phyloP scores from a whole-genome alignment of 2,797 vertebrate species.

The Euphonia xanthogaster region DNA sequence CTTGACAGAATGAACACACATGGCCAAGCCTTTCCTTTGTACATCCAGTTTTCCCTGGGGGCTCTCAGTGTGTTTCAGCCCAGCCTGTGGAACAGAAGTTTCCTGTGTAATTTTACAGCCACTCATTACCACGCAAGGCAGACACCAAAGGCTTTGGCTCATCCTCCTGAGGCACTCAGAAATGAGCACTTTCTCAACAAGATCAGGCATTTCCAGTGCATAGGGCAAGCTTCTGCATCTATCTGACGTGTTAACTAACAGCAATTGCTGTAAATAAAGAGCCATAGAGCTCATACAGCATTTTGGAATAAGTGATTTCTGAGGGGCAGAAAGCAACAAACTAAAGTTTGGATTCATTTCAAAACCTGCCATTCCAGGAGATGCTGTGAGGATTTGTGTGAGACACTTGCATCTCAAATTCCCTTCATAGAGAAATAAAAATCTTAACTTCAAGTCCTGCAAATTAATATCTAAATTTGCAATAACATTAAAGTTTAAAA shows the following conservation, averaged over 20 bases:
- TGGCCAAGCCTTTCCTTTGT: not conserved
- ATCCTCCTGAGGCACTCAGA: not conserved
- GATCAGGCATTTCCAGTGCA: not conserved
- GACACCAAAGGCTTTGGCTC: not conserved
- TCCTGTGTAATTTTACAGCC: not conserved
- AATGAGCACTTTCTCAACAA: not conserved
- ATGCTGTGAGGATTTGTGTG: not conserved
- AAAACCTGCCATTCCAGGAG: not conserved
- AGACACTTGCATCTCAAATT: not conserved
- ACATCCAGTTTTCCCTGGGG: not conserved
- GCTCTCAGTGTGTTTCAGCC: not conserved
- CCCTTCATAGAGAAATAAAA: not conserved
- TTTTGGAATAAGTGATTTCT: not conserved
- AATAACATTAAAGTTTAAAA: not conserved
- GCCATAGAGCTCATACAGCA: not conserved
- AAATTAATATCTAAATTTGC: not conserved
- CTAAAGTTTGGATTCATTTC: not conserved
- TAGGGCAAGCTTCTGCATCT: not conserved
- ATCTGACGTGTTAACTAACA: not conserved
- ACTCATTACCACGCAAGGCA: not conserved
- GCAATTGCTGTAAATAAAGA: not conserved
- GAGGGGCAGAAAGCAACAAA: not conserved
- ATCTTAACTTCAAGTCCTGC: not conserved
- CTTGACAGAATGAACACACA: not conserved
- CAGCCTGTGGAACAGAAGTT: not conserved